A percentile compares a stretch with the other conserved stretches of the same genome.
phyloP scores from a whole-genome alignment of 2,113 vertebrate species.

The Junco hyemalis region DNA sequence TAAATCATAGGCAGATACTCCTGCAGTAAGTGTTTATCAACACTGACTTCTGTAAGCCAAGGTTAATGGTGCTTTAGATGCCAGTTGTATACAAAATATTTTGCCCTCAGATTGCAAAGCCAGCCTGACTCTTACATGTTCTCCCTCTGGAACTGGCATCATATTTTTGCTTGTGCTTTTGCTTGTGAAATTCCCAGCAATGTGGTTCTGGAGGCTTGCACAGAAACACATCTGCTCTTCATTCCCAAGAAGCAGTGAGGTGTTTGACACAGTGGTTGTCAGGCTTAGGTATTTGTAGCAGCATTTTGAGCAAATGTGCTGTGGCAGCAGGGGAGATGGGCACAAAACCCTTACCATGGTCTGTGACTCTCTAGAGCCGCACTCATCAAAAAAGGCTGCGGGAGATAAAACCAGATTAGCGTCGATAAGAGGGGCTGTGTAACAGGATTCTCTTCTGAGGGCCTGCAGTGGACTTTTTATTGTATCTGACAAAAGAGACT shows the following conservation, averaged over 20 bases:
- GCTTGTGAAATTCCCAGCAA: neutral
- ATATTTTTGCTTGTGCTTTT: neutral
- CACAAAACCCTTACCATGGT: neutral
- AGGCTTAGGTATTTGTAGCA: neutral
- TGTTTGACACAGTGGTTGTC: neutral
- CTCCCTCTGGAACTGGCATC: too few relatives aligned
- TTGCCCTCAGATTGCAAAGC: neutral
- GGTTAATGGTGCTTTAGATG: neutral
- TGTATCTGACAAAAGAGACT: neutral
- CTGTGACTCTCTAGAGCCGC: neutral
- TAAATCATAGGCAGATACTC: neutral
- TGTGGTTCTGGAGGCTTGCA: neutral
- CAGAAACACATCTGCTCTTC: neutral
- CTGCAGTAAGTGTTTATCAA: neutral
- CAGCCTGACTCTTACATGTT: neutral
- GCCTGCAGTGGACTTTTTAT: neutral
- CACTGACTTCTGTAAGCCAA: neutral
- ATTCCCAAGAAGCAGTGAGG: neutral
- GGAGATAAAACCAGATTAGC: neutral
- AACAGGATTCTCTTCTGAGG: neutral
- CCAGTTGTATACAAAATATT: neutral
- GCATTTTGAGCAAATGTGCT: neutral
- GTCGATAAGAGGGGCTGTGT: neutral
- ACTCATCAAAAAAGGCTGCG: neutral
- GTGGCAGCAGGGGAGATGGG: neutral